These are phyloP conservation scores for Pterostichus niger DNA, from an alignment of 2,888 invertebrate species.

Conservation along the genomic window DNA sequence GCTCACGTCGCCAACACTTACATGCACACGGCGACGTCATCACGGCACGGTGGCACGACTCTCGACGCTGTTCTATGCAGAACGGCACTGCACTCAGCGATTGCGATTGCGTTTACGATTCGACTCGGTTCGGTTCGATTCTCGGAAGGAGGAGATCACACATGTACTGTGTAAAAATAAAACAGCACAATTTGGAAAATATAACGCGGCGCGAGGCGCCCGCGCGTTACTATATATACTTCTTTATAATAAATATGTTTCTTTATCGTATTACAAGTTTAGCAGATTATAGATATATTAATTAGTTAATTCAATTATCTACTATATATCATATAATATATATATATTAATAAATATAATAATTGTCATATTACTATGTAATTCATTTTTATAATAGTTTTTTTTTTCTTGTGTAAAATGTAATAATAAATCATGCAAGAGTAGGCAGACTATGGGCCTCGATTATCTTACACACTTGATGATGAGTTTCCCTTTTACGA, in stretches of 20 bases:
- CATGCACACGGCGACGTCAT: conserved; percentile 20
- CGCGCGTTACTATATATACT: conserved; percentile 62
- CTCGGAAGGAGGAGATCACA: conserved; percentile 70
- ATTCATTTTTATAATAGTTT: conserved; percentile 74
- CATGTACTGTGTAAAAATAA: conserved; percentile 69
- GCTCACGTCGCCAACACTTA: conserved; percentile 40
- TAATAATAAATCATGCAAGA: conserved; percentile 77
- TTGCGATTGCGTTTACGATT: too few species aligned
- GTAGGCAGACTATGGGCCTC: conserved; percentile 75
- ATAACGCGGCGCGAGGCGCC: conserved; percentile 55
- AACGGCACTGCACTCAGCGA: conserved; percentile 7
- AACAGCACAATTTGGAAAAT: conserved; percentile 66
- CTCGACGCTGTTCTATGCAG: neutral
- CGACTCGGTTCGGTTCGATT: conserved; percentile 11
- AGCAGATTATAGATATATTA: conserved; percentile 76
- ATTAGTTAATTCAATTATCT: conserved; percentile 74
- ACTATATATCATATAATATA: conserved; percentile 73
- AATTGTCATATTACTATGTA: conserved; percentile 72
- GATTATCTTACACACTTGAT: conserved; percentile 71
- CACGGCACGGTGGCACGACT: neutral
- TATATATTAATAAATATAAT: conserved; percentile 74
- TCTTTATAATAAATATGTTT: conserved; percentile 74
- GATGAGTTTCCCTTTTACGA: conserved; percentile 61
- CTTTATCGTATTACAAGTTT: conserved; percentile 76
- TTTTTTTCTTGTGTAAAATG: conserved; percentile 75